A percentile compares a stretch with the other conserved stretches of the same genome.
Evolutionary conservation across 2,113 vertebrate genomes (phyloP).

Genomic region (Nothoprocta perdicaria): DNA sequence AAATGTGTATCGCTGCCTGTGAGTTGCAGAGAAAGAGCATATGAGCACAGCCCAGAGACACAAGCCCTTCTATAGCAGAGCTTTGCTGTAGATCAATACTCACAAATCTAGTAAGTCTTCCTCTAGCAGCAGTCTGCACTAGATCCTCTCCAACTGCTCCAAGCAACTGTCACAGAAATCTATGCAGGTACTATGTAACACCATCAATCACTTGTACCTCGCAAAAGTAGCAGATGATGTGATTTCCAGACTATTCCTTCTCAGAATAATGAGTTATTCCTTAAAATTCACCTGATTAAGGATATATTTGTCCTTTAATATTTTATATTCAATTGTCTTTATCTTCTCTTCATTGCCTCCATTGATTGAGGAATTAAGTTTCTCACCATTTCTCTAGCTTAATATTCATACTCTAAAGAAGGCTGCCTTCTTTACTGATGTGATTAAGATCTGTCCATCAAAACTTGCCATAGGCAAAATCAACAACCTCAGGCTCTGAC

Average conservation of each 20-base stretch:
- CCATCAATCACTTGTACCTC: background rate
- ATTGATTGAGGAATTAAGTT: background rate
- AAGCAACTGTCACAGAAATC: background rate
- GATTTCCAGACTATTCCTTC: background rate
- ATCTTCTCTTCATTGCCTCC: background rate
- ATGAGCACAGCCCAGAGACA: background rate
- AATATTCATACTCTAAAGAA: background rate
- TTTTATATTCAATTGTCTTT: background rate
- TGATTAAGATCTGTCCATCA: background rate
- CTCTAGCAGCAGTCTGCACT: background rate
- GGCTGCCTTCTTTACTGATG: background rate
- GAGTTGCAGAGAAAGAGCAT: background rate
- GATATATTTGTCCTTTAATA: background rate
- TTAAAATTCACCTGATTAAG: background rate
- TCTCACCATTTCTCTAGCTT: background rate
- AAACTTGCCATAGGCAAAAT: background rate
- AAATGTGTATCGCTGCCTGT: background rate
- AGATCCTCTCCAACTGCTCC: background rate
- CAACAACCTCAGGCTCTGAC: background rate
- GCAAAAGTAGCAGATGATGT: background rate
- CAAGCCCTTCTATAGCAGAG: background rate
- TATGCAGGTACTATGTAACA: background rate
- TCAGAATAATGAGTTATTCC: background rate
- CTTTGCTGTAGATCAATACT: background rate
- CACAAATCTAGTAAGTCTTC: background rate